These are phyloP conservation scores for Limosa lapponica DNA, from an alignment of 2,797 vertebrate species.

Conservation along the genomic window DNA sequence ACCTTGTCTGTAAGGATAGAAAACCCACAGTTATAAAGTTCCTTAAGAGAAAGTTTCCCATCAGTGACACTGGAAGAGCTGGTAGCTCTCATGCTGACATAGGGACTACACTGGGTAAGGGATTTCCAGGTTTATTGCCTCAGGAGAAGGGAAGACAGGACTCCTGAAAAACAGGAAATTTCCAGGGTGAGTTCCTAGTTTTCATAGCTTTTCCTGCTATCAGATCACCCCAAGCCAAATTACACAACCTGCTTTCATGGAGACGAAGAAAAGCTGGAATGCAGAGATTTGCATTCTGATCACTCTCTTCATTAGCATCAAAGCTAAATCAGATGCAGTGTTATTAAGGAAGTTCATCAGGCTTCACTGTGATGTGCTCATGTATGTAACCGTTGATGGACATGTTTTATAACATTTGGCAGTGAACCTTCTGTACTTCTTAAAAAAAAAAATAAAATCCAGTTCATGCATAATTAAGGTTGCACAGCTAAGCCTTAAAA, in stretches of 20 bases:
- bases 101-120: background rate
- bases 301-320: background rate
- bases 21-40: background rate
- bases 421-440: slow-evolving; percentile 27
- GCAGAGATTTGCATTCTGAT: background rate
- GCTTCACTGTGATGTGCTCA: slow-evolving; percentile 18
- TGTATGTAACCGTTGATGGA: slow-evolving; percentile 27
- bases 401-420: slow-evolving; percentile 58
- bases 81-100: background rate
- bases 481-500: slow-evolving; percentile 20
- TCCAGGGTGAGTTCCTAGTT: background rate
- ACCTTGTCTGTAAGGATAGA: slow-evolving; percentile 82
- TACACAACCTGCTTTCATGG: background rate
- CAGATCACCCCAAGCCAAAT: background rate
- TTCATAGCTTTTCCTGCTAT: background rate
- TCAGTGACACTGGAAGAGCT: background rate
- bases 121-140: background rate
- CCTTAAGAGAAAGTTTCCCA: background rate
- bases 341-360: slow-evolving; percentile 27
- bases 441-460: background rate
- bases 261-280: background rate
- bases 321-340: slow-evolving; percentile 26
- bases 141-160: background rate
- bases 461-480: slow-evolving; percentile 30
- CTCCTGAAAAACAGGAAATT: background rate